These are phyloP conservation scores for Eueremaeus valkanovi DNA, from an alignment of 2,888 invertebrate genomes.

Conservation along the genomic window DNA sequence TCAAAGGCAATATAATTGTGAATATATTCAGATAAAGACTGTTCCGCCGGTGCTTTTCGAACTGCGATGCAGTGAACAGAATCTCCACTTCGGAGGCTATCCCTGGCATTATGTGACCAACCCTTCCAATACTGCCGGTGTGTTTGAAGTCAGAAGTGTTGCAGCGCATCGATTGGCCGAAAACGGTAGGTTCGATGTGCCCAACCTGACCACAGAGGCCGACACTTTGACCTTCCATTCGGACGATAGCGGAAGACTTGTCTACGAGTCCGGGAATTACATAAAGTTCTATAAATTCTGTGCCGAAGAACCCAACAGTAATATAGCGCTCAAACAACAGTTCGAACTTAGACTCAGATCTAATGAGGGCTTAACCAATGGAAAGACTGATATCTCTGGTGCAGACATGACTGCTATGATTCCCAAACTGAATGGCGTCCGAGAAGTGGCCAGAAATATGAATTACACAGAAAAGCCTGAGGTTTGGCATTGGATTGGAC, in stretches of 20 bases:
- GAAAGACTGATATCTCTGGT: too few species aligned
- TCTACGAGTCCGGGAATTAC: slow-evolving; percentile 31
- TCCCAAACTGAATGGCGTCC: not conserved
- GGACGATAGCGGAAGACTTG: slow-evolving; percentile 40
- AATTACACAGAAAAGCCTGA: not conserved
- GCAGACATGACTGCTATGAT: too few species aligned
- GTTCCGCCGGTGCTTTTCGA: slow-evolving; percentile 41
- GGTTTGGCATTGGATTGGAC: not conserved
- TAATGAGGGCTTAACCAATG: not conserved
- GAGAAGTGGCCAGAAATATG: not conserved
- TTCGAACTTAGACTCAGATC: slow-evolving; percentile 30
- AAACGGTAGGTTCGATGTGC: slow-evolving; percentile 35
- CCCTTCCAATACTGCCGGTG: slow-evolving; percentile 32
- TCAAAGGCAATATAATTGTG: slow-evolving; percentile 11
- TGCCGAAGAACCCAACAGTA: not conserved
- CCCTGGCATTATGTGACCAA: slow-evolving; percentile 40
- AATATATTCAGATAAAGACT: not conserved
- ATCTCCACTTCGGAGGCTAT: slow-evolving; percentile 38
- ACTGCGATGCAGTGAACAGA: slow-evolving; percentile 35
- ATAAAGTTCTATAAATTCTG: slow-evolving; percentile 32
- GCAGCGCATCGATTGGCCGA: slow-evolving; percentile 9
- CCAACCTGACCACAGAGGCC: slow-evolving; percentile 14
- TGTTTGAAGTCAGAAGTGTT: slow-evolving; percentile 35
- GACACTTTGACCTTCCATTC: slow-evolving; percentile 38
- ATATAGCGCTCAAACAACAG: slow-evolving; percentile 12